Evolutionary conservation across 1,140 invertebrate genomes (phyloP).

Genomic region (Cyclina sinensis): DNA sequence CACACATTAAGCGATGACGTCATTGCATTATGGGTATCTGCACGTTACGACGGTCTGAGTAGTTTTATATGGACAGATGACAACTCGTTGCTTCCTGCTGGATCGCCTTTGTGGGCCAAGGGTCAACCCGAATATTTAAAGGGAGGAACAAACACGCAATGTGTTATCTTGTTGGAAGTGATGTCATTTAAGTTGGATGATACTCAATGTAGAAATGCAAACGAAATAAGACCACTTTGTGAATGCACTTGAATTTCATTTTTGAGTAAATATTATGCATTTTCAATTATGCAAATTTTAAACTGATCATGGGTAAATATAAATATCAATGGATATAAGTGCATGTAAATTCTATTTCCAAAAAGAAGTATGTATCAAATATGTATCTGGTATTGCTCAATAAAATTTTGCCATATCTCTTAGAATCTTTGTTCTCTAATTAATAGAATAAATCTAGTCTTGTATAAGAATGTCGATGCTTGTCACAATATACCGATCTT

Average conservation of each 20-base stretch:
- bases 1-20: background rate
- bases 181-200: background rate
- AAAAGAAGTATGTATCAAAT: no score
- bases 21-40: background rate
- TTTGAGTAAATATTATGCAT: no score
- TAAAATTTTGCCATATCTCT: no score
- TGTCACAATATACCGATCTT: no score
- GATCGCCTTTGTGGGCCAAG: background rate
- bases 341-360: no score
- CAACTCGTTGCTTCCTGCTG: background rate
- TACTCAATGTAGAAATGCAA: background rate
- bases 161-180: background rate
- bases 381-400: no score
- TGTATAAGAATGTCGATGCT: no score
- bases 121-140: background rate
- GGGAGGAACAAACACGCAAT: background rate
- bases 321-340: no score
- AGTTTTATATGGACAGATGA: slow-evolving; percentile 1
- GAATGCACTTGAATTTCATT: background rate
- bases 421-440: no score
- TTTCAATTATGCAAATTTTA: no score
- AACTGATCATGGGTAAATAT: no score
- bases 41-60: background rate
- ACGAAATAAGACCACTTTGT: background rate
- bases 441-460: no score